Percentiles rank a stretch among this genome's conserved stretches.
Evolutionary conservation across 1,140 invertebrate species (phyloP).

Genomic region (Trichoplusia ni): DNA sequence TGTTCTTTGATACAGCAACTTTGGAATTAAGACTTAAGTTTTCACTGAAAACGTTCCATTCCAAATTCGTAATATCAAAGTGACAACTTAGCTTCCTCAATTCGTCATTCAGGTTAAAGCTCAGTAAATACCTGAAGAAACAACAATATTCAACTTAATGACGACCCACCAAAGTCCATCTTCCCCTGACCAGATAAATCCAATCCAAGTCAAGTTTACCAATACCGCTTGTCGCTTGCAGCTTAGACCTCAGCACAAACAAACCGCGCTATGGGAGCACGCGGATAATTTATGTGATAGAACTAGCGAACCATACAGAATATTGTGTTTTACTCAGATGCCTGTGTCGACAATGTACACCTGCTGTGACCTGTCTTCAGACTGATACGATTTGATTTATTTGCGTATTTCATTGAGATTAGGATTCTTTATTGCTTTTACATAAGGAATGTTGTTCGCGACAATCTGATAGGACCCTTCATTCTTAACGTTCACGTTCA

Average conservation of each 20-base stretch:
- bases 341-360: conserved; percentile 39
- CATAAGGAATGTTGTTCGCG: conserved; percentile 7
- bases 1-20: too few species aligned
- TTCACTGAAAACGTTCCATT: too few species aligned
- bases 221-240: background rate
- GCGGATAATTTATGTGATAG: conserved; percentile 54
- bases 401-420: conserved; percentile 21
- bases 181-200: background rate
- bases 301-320: conserved; percentile 43
- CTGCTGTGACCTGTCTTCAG: conserved; percentile 20
- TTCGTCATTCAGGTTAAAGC: too few species aligned
- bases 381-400: conserved; percentile 21
- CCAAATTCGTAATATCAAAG: too few species aligned
- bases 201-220: background rate
- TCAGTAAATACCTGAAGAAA: too few species aligned
- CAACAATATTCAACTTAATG: too few species aligned
- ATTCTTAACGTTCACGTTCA: too few species aligned
- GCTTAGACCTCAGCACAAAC: background rate
- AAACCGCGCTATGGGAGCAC: conserved; percentile 49
- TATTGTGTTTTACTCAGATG: conserved; percentile 42
- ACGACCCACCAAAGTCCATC: too few species aligned
- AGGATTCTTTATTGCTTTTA: conserved; percentile 18
- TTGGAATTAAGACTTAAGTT: too few species aligned
- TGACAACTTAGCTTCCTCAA: too few species aligned
- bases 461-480: background rate